Percentiles rank a stretch among this genome's conserved stretches.
phyloP scores from a whole-genome alignment of 2,113 vertebrate genomes.

The Phyllostomus hastatus region DNA sequence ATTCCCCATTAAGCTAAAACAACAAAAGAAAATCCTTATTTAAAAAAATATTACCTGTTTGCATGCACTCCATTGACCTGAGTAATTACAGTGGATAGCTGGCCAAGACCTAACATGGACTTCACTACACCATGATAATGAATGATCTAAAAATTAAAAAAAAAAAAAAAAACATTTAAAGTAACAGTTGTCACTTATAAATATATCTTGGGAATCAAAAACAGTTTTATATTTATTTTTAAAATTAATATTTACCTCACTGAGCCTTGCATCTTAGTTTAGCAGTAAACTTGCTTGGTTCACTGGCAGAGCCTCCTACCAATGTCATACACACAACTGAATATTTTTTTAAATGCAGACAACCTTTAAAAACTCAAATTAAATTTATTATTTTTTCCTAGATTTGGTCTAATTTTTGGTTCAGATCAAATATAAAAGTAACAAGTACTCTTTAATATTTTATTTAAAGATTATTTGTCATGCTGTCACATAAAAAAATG shows the following conservation, averaged over 20 bases:
- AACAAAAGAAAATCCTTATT: slow-evolving; percentile 38
- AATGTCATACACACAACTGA: neutral
- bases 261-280: neutral
- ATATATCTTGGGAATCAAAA: neutral
- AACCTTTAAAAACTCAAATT: slow-evolving; percentile 9
- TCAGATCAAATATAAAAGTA: slow-evolving; percentile 23
- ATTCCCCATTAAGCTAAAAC: neutral
- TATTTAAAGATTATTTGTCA: slow-evolving; percentile 17
- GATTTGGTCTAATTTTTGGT: slow-evolving; percentile 20
- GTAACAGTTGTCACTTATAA: slow-evolving; percentile 33
- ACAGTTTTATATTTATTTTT: neutral
- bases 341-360: neutral
- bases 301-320: neutral
- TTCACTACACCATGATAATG: slow-evolving; percentile 98
- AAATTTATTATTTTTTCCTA: slow-evolving; percentile 37
- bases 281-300: neutral
- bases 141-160: slow-evolving; percentile 85
- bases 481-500: neutral
- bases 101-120: slow-evolving; percentile 97
- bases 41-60: slow-evolving; percentile 85
- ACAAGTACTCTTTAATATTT: neutral
- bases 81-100: slow-evolving; percentile 96
- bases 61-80: slow-evolving; percentile 97
- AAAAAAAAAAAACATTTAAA: neutral
- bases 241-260: neutral